A percentile compares a stretch with the other conserved stretches of the same genome.
Evolutionary conservation across 2,888 invertebrate genomes (phyloP).

Genomic region (Cataglyphis albicans): DNA sequence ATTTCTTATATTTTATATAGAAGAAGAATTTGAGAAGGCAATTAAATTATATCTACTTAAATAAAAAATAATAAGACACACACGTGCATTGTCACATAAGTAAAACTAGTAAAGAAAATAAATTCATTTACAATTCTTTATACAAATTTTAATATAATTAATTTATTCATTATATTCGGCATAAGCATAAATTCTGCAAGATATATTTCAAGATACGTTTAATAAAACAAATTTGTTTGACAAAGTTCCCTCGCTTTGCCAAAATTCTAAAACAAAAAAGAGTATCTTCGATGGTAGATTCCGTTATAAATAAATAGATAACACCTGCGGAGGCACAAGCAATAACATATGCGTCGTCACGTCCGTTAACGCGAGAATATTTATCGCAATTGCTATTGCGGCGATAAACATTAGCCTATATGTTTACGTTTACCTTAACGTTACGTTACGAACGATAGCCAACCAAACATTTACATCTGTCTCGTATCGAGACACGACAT

Average conservation of each 20-base stretch:
- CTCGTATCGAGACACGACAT: slow-evolving; percentile 44
- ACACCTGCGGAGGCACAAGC: slow-evolving; percentile 32
- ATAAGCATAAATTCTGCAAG: background rate
- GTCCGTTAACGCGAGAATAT: slow-evolving; percentile 47
- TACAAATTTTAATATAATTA: background rate
- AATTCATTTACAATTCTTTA: slow-evolving; percentile 3
- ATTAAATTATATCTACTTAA: slow-evolving; percentile 7
- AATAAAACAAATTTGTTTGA: background rate
- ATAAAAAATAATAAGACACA: background rate
- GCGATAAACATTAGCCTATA: slow-evolving; percentile 47
- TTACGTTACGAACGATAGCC: slow-evolving; percentile 50
- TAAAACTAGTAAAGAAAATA: background rate
- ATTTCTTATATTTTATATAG: slow-evolving; percentile 3
- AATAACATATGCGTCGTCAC: slow-evolving; percentile 21
- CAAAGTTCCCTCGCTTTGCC: background rate
- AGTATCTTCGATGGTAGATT: slow-evolving; percentile 12
- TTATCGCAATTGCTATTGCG: slow-evolving; percentile 36
- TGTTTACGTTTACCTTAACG: slow-evolving; percentile 48
- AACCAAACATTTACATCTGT: slow-evolving; percentile 52
- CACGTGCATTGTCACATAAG: background rate
- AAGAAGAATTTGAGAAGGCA: background rate
- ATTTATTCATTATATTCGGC: background rate
- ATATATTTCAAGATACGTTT: background rate
- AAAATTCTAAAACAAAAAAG: slow-evolving; percentile 17
- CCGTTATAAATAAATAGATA: slow-evolving; percentile 43